A percentile compares a stretch with the other conserved stretches of the same genome.
Conservation (phyloP, 2,113 vertebrate genomes). For the Tautogolabrus adspersus region DNA sequence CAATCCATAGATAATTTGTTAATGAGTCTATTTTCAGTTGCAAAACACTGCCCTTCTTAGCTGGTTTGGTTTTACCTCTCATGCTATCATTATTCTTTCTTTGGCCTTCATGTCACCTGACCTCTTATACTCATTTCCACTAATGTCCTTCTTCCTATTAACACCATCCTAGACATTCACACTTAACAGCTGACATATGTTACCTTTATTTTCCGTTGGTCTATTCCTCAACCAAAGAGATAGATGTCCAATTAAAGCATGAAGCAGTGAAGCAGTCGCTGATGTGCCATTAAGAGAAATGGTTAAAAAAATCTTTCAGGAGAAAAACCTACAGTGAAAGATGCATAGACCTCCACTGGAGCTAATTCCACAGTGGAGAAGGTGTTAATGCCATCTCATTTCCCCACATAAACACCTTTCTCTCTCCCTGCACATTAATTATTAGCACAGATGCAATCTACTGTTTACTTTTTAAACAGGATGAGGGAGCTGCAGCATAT, state of each 20-base stretch:
- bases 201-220: background rate
- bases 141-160: conserved; percentile 50
- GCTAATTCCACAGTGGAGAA: conserved; percentile 69
- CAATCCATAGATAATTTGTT: background rate
- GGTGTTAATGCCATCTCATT: conserved; percentile 80
- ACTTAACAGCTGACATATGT: conserved; percentile 38
- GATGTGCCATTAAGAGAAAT: background rate
- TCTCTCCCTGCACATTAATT: conserved; percentile 79
- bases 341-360: conserved; percentile 11
- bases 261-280: conserved; percentile 6
- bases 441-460: conserved; percentile 79
- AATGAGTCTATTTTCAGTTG: background rate
- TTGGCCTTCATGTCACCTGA: background rate
- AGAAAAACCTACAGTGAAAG: conserved; percentile 26
- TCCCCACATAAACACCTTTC: conserved; percentile 79
- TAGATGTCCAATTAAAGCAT: conserved; percentile 42
- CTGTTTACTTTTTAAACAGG: conserved; percentile 85
- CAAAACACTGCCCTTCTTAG: background rate
- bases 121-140: conserved; percentile 15
- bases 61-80: background rate
- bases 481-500: conserved; percentile 66
- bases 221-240: conserved; percentile 1
- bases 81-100: background rate
- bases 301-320: background rate
- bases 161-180: conserved; percentile 58